phyloP scores from a whole-genome alignment of 1,140 invertebrate genomes.

The Popillia japonica region DNA sequence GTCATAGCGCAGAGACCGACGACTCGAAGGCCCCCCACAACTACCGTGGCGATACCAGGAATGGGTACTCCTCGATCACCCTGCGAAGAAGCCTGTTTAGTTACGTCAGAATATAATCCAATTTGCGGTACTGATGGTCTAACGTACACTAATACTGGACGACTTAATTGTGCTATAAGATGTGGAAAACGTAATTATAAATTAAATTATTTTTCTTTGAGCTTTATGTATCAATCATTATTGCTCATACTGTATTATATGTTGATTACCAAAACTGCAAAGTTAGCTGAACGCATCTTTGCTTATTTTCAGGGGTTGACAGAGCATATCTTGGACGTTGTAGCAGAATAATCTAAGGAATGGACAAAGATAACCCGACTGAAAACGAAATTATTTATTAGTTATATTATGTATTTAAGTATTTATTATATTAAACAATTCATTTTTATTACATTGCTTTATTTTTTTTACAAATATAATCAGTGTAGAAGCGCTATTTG shows the following conservation, averaged over 20 bases:
- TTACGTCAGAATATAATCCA: constrained; percentile 71
- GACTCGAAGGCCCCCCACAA: neutral
- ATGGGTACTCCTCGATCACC: constrained; percentile 44
- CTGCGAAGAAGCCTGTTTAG: constrained; percentile 44
- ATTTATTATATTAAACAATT: neutral
- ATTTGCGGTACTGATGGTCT: constrained; percentile 72
- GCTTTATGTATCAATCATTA: too few species aligned
- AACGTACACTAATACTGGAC: constrained; percentile 69
- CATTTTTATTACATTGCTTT: neutral
- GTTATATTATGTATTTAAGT: neutral
- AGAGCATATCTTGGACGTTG: neutral
- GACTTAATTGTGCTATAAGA: constrained; percentile 64
- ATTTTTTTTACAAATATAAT: neutral
- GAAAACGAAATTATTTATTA: constrained; percentile 12
- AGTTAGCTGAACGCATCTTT: neutral
- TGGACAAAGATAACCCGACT: neutral
- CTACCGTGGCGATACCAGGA: constrained; percentile 43
- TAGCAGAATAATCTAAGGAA: neutral
- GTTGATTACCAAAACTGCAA: neutral
- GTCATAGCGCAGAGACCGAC: neutral
- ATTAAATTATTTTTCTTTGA: too few species aligned
- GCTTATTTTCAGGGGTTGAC: neutral
- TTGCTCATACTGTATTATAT: neutral
- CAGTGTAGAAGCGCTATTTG: neutral
- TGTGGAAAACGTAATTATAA: constrained; percentile 70